Base-by-base conservation (phyloP, 2,797 vertebrate genomes). In the Halcyon chelicuti region DNA sequence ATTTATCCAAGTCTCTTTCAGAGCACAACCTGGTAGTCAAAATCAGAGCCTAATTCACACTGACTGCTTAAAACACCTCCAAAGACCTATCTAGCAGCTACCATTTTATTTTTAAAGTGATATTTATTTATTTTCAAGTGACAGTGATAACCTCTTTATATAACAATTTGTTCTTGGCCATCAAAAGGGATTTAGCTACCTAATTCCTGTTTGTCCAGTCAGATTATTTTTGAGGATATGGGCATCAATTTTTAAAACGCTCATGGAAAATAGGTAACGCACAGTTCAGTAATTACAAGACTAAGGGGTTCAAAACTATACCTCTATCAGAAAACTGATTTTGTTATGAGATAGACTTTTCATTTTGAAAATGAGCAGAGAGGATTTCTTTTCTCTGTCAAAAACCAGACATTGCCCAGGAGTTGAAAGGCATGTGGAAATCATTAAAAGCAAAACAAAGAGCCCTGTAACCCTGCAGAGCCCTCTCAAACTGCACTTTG, bases 141-240 rank as follows among this genome's bases (percentile, higher is more conserved):
- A 63, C 28, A 68, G 8, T 1, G 0, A 40, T 11, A 77, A 35
- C 1, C 0, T 62, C 52, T 57, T 55, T 22, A 71, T 16, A 19
- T 2, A 76, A 51, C 42, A 79, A 22, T 6, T 60, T 57, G 10
- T 26, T 28, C 10, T n/a, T 84, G 33, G 9, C 13, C 37, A 72
- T 40, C 31, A 55, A 40, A 84, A 80, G 7, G 6, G 15, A 83
- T 90, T 74, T 29, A 66, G 42, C 63, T 47, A 74, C 17, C 10
- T 65, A 75, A 75, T 60, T 68, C 16, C 4, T 57, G 17, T 29
- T 72, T 63, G 12, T 35, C 28, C 33, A 37, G 23, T 29, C 20
- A 84, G 11, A 20, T 9, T 60, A 65, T 17, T 33, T 83, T 66
- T 37, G 47, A 51, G 20, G 28, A 49, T 16, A 73, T 8, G 13